Base-by-base conservation (phyloP, 92 coral and sea anemone genomes). In the Epizoanthus illoricatus region DNA sequence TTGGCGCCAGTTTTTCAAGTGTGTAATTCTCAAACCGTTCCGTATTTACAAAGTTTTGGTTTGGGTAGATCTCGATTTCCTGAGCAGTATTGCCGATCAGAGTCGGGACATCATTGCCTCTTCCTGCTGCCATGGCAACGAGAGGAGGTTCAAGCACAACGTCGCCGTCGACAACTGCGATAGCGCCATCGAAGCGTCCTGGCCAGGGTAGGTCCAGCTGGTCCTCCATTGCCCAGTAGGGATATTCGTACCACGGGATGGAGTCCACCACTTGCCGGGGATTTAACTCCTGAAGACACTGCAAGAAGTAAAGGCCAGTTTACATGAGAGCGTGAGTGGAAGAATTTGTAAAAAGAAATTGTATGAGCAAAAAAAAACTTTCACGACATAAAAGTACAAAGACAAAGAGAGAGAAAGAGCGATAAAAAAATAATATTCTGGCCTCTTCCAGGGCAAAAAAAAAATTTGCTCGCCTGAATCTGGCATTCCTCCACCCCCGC, bases 201-300 rank as follows among this genome's bases (percentile, higher is more conserved):
- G 83, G 74, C 21, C 85, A 79, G 0, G 92, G 92, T 4, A 90
- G 78, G 73, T 90, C 88, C 7, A 20, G 71, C 12, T 67, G 82
- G 52, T 79, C 88, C 33, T 60, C 36, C 87, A 83, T 90, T 33
- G 45, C 28, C 88, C 85, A 83, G 79, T 79, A 84, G 7, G 87
- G 92, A 45, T 86, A 83, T 20, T 69, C 86, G 62, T 86, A 74
- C 90, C 90, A 90, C n/a, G 92, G 92, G 21, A 86, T 76, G 1
- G 90, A 76, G 21, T 84, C 80, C 6, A 86, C 66, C 10, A 89
- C 65, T 36, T 86, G 54, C 23, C 28, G n/a, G 23, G 86, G 69
- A 33, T 70, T 60, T 17, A 82, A 75, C 4, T 39, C 49, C 73
- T 86, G 73, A 18, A 89, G 76, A 47, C 92, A 89, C 13, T 86